These are phyloP conservation scores for Cabera pusaria DNA, from an alignment of 2,888 invertebrate species.

Conservation along the genomic window DNA sequence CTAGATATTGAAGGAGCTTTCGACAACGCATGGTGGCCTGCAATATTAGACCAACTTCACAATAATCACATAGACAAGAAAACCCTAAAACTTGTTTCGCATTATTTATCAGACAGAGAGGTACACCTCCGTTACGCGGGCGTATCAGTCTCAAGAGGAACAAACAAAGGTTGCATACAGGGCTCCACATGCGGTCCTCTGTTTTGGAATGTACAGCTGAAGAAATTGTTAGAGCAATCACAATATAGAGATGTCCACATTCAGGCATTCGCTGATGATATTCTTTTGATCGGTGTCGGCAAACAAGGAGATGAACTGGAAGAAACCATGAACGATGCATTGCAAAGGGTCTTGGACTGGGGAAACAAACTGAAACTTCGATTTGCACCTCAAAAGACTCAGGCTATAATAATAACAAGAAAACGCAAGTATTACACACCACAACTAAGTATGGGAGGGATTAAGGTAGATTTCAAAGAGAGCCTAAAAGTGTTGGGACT, in stretches of 20 bases:
- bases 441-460: slow-evolving; percentile 9
- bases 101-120: slow-evolving; percentile 1
- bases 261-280: not conserved
- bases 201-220: slow-evolving; percentile 3
- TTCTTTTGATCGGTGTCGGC: no score
- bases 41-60: not conserved
- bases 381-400: slow-evolving; percentile 23
- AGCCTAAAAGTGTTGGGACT: slow-evolving; percentile 19
- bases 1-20: slow-evolving; percentile 1
- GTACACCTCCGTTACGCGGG: not conserved
- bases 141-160: not conserved
- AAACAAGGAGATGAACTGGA: no score
- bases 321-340: not conserved
- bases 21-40: not conserved
- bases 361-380: slow-evolving; percentile 6
- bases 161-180: slow-evolving; percentile 5
- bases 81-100: not conserved
- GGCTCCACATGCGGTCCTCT: slow-evolving; percentile 4
- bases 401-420: slow-evolving; percentile 17
- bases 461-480: not conserved
- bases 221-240: not conserved
- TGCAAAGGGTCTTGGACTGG: slow-evolving; percentile 10
- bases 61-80: not conserved
- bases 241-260: not conserved
- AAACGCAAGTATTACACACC: slow-evolving; percentile 16